Percentiles rank a stretch among this genome's conserved stretches.
Conservation (phyloP, 2,113 vertebrate genomes). For the Cochlearius cochlearius region DNA sequence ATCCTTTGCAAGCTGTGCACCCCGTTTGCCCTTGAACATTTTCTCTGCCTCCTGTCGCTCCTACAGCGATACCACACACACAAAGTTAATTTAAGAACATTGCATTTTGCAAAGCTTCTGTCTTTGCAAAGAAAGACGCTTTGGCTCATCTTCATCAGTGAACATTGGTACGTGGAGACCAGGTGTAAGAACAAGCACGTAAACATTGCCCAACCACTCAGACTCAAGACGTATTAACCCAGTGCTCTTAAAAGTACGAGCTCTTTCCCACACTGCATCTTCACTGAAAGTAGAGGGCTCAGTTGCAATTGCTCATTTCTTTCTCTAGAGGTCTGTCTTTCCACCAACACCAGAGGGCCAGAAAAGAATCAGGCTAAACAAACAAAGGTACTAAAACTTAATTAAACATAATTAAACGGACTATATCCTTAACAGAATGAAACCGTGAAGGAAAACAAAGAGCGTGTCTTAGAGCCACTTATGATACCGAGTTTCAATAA, state of each 20-base stretch:
- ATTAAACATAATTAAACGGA: not conserved
- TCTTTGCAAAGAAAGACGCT: slow-evolving; percentile 52
- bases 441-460: not conserved
- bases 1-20: slow-evolving; percentile 99
- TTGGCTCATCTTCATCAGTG: not conserved
- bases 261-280: not conserved
- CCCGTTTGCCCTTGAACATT: slow-evolving; percentile 99
- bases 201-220: not conserved
- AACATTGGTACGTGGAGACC: not conserved
- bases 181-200: not conserved
- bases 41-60: slow-evolving; percentile 99
- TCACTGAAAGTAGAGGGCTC: not conserved
- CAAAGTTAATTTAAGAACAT: slow-evolving; percentile 82
- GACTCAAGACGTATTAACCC: not conserved
- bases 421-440: not conserved
- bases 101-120: slow-evolving; percentile 55
- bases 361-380: not conserved
- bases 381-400: not conserved
- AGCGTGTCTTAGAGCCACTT: not conserved
- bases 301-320: not conserved
- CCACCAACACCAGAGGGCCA: not conserved
- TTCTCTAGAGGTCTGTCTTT: not conserved
- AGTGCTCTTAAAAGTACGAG: not conserved
- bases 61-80: slow-evolving; percentile 91
- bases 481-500: not conserved